These are phyloP conservation scores for Apantesis nais DNA, from an alignment of 2,888 invertebrate genomes.

Conservation along the genomic window DNA sequence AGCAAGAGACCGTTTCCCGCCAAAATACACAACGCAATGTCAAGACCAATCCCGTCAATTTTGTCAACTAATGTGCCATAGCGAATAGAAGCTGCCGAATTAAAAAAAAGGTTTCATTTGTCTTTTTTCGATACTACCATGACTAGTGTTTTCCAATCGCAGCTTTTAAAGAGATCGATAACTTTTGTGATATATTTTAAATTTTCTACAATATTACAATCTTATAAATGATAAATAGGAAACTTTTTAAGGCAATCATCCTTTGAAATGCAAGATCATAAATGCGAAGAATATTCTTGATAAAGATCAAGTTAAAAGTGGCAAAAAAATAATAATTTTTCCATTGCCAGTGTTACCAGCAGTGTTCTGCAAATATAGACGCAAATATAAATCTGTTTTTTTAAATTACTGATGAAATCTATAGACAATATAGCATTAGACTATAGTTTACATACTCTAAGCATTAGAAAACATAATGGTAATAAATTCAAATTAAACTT, in stretches of 20 bases:
- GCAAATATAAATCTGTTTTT: not conserved
- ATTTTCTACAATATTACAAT: conserved; percentile 10
- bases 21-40: conserved; percentile 19
- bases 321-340: not conserved
- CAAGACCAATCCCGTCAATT: conserved; percentile 22
- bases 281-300: conserved; percentile 8
- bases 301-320: not conserved
- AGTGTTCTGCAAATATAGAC: not conserved
- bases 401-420: not conserved
- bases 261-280: conserved; percentile 15
- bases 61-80: conserved; percentile 5
- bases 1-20: conserved; percentile 33
- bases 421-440: not conserved
- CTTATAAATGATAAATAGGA: not conserved
- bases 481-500: not conserved
- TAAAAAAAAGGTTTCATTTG: conserved; percentile 21
- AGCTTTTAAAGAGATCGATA: conserved; percentile 35
- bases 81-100: conserved; percentile 35
- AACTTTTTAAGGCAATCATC: conserved; percentile 16
- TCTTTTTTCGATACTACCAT: conserved; percentile 38
- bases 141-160: conserved; percentile 44
- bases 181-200: conserved; percentile 26
- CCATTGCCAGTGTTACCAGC: not conserved
- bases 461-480: not conserved
- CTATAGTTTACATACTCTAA: not conserved